Evolutionary conservation across 1,140 invertebrate genomes (phyloP).

Genomic region (Ceratina australensis): DNA sequence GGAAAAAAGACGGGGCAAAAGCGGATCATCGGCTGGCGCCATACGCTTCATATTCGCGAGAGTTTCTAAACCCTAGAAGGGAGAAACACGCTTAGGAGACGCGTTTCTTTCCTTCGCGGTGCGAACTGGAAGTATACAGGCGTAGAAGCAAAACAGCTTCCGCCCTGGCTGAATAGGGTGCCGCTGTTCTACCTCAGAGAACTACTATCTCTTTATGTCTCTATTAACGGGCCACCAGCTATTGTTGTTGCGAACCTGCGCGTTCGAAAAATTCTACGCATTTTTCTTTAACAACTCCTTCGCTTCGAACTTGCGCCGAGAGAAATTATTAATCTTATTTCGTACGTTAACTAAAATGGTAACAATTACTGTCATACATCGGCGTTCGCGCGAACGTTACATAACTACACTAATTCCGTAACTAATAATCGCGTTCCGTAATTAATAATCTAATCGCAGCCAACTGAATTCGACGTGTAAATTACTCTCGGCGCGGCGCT

Average conservation of each 20-base stretch:
- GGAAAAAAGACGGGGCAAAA: background rate
- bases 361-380: background rate
- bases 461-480: background rate
- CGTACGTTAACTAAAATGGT: no score
- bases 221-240: slow-evolving; percentile 15
- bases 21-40: slow-evolving; percentile 31
- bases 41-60: background rate
- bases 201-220: background rate
- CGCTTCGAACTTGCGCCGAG: no score
- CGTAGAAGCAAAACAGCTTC: slow-evolving; percentile 33
- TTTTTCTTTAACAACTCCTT: no score
- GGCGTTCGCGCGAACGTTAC: background rate
- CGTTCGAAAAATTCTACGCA: no score
- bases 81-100: slow-evolving; percentile 21
- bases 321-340: no score
- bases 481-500: background rate
- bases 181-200: slow-evolving; percentile 14
- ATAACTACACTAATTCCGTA: background rate
- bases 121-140: background rate
- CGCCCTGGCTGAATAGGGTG: slow-evolving; percentile 28
- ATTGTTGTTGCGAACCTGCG: no score
- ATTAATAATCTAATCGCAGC: slow-evolving; percentile 5
- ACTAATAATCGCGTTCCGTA: slow-evolving; percentile 9
- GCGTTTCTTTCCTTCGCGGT: slow-evolving; percentile 16
- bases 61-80: slow-evolving; percentile 27